Evolutionary conservation across 2,888 invertebrate species (phyloP), one percentile per base, ranked within the genome.

Genomic region (Ichneumoninae sp.): DNA sequence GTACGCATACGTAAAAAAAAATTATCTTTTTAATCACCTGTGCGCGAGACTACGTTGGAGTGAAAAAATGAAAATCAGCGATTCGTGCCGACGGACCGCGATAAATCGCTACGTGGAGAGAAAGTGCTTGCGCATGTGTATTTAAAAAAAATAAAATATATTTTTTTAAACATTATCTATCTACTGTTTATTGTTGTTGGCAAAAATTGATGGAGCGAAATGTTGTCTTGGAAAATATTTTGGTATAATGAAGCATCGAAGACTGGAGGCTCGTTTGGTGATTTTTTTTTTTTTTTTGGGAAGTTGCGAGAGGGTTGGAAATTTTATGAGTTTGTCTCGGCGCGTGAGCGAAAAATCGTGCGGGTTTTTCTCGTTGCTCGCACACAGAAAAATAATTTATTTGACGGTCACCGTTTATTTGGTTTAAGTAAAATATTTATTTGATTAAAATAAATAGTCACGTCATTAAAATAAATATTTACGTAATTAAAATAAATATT

Each of bases 1-100:
- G 16, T 52, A 52, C n/a, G 40, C 10, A 7, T 5, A 40, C 8
- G 40, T 7, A 40, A 40, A 10, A 40, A 10, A 6, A 6, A 6
- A 6, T 33, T 0, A 30, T 33, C 0, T 33, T 33, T 10, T 40
- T 40, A 75, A 50, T 6, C 47, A 16, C 26, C 47, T 7, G 74
- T 54, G 72, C 40, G 80, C 72, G 80, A 80, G 33, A 80, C 52
- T 10, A 52, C 44, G 66, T 76, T 47, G 60, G 36, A 33, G 47
- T 66, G 50, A n/a, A 3, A 36, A 16, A 36, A 19, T 22, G 33
- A 65, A 36, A 40, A 57, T 36, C 13, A 16, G 13, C 60, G 57
- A 54, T 22, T 44, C 57, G 72, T 60, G 72, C 72, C 72, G 72
- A 60, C 72, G 72, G 57, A 72, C n/a, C 60, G 26, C 22, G 19